Conservation (phyloP, 23 tunicate genomes). For the Clavelina lepadiformis region DNA sequence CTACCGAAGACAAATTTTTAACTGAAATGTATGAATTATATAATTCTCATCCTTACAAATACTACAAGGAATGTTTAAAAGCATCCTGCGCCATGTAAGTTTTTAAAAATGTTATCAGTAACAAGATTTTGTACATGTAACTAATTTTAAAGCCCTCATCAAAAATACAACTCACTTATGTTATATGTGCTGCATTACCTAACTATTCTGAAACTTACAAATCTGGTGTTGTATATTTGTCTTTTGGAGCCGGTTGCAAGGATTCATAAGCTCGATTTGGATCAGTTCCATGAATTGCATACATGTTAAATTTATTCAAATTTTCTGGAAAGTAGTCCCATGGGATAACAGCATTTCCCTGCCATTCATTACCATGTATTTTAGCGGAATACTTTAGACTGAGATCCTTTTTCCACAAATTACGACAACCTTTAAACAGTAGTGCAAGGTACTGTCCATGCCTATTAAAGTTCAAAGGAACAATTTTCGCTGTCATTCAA, state of each 20-base stretch:
- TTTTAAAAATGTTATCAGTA: too few relatives aligned
- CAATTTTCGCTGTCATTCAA: too few relatives aligned
- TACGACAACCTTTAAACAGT: conserved; percentile 44
- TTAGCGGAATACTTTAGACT: conserved; percentile 12
- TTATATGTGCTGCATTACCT: background rate
- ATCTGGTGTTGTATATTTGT: conserved; percentile 30
- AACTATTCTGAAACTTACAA: conserved; percentile 35
- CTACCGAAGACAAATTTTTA: too few relatives aligned
- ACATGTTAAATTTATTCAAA: conserved; percentile 54
- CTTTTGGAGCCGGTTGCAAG: conserved; percentile 39
- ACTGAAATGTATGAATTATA: too few relatives aligned
- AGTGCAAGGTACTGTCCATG: conserved; percentile 75
- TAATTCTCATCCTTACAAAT: too few relatives aligned
- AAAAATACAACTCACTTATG: too few relatives aligned
- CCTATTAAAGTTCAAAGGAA: conserved; percentile 3
- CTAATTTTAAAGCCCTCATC: too few relatives aligned
- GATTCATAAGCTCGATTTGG: conserved; percentile 52
- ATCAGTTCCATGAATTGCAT: conserved; percentile 64
- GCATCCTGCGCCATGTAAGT: too few relatives aligned
- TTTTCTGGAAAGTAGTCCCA: conserved; percentile 67
- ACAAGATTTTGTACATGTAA: too few relatives aligned
- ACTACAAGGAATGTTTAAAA: too few relatives aligned
- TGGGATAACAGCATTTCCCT: conserved; percentile 48
- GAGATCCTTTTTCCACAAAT: conserved; percentile 47
- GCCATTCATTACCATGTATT: conserved; percentile 26